Base-by-base conservation (phyloP, 2,888 invertebrate species). In the Cyaniris semiargus region DNA sequence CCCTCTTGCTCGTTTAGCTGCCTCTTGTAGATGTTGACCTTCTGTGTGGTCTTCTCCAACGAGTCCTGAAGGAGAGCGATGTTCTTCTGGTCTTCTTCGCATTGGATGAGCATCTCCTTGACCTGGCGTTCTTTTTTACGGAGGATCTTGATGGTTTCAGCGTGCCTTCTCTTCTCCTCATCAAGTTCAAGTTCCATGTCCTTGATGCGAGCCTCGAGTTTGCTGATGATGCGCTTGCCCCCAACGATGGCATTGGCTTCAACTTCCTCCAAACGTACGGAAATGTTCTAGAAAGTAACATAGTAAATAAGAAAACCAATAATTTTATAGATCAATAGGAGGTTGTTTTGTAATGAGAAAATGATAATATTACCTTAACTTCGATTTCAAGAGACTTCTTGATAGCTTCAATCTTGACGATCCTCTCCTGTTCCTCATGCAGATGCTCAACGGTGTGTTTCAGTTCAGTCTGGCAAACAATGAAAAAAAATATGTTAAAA, bases 311-410 rank as follows among this genome's bases (percentile, higher is more conserved):
- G 3, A 72, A 53, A 7, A 34, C 31, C 23, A 15, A 60, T 34
- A 56, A 56, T 53, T 27, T 60, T 8, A 31, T n/a, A 70, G 4
- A 66, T 34, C 34, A 27, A n/a, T n/a, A 27, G 8, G 66, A 23
- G 7, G 3, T 60, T n/a, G 10, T 60, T 5, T 23, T 66, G 15
- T 5, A 66, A 31, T 31, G 21, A 18, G 3, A 53, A 53, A 15
- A 53, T 18, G 5, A 53, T 15, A 53, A 18, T 53, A 18, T 76
- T 86, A 95, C 95, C 96, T 98, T 98, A 85, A 98, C 98, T 95
- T 99, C 99, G 89, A 98, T 98, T 95, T 99, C 99, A 87, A 99
- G 96, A 81, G 98, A 98, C 95, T 99, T 99, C 96, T 98, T 98
- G 95, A 99, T 97, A 84, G 98, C 97, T 94, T 99, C 99, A 92